A percentile compares a stretch with the other conserved stretches of the same genome.
Conservation (phyloP, 2,113 vertebrate genomes). For the Collichthys lucidus region DNA sequence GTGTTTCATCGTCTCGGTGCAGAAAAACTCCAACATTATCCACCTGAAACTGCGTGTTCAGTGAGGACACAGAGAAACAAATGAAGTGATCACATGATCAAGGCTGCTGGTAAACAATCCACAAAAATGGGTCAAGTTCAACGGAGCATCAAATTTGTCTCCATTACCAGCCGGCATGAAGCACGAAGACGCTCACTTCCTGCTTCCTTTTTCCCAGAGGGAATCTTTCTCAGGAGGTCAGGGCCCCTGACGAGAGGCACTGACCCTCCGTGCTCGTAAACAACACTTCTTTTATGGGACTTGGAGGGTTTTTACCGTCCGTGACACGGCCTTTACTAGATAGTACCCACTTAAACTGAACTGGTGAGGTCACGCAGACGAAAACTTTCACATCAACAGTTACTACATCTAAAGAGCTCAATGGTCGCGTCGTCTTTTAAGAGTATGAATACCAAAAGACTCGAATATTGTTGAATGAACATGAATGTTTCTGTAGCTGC, state of each 20-base stretch:
- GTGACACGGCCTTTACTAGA: neutral
- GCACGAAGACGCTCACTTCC: conserved; percentile 22
- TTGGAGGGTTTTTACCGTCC: neutral
- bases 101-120: neutral
- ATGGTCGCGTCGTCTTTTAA: neutral
- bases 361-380: neutral
- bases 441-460: too few relatives aligned
- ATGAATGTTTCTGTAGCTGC: neutral
- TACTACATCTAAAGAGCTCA: neutral
- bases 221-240: conserved; percentile 38
- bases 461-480: neutral
- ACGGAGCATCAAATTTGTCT: neutral
- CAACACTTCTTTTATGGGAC: conserved; percentile 8
- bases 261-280: neutral
- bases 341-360: neutral
- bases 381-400: neutral
- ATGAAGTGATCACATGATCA: neutral
- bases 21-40: too few relatives aligned
- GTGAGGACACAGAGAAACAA: neutral
- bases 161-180: neutral
- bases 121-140: neutral
- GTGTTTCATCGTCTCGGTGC: too few relatives aligned
- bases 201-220: conserved; percentile 3
- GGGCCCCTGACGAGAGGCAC: conserved; percentile 18
- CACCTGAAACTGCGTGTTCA: neutral